Evolutionary conservation across 2,113 vertebrate genomes (phyloP).

Genomic region (Empidonax alnorum): DNA sequence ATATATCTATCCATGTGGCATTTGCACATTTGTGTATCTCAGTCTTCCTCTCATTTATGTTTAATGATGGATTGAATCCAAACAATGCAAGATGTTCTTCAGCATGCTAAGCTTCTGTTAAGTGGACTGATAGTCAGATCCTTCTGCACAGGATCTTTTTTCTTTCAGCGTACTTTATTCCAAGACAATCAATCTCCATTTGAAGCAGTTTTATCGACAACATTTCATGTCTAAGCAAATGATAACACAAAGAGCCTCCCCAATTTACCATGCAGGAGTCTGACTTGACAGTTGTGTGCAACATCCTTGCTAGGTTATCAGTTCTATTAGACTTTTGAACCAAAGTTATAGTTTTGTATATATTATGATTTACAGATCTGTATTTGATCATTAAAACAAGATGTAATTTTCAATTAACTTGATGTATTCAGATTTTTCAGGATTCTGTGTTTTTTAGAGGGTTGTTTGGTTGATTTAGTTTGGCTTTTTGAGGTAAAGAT

Average conservation of each 20-base stretch:
- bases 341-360: neutral
- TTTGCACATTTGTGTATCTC: constrained; percentile 68
- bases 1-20: constrained; percentile 73
- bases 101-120: constrained; percentile 70
- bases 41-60: constrained; percentile 70
- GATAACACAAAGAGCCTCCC: neutral
- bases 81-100: constrained; percentile 78
- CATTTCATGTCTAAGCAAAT: neutral
- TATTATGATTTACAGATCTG: neutral
- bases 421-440: neutral
- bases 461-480: neutral
- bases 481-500: neutral
- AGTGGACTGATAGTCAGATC: constrained; percentile 43
- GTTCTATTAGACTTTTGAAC: neutral
- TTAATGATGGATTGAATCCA: constrained; percentile 78
- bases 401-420: neutral
- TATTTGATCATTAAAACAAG: neutral
- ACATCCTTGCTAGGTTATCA: neutral
- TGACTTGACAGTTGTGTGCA: neutral
- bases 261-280: neutral
- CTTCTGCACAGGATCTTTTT: neutral
- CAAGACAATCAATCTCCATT: constrained; percentile 6
- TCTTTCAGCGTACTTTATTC: neutral
- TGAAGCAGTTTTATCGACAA: neutral
- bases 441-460: neutral